Evolutionary conservation across 2,888 invertebrate genomes (phyloP), one percentile per base, ranked within the genome.

Genomic region (Subacronicta megacephala): DNA sequence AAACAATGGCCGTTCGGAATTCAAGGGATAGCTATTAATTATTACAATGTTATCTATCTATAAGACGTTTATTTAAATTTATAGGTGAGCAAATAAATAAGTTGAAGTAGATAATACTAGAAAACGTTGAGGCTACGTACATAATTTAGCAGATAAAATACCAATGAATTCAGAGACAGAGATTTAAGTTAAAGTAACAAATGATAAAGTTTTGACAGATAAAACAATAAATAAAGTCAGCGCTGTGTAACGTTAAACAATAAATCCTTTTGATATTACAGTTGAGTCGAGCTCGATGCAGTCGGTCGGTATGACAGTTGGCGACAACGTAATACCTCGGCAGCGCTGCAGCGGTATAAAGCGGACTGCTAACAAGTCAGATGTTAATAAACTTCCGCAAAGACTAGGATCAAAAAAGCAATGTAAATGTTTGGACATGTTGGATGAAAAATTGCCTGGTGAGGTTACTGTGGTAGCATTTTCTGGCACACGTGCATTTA

Each of bases 261-360:
- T 78, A 84, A 82, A 77, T 80, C 75, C 76, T 71, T 67, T 69
- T 67, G 72, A 75, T 77, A 77, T 69, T 78, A 77, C 72, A 58
- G 64, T 74, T 58, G 57, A 67, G 57, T 53, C 56, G 47, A 35
- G 52, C 49, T 43, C 65, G 61, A 68, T 69, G 78, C 69, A 72
- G 56, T 60, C 46, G 35, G 55, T 17, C 37, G 45, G 50, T 51
- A 64, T 65, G 77, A 69, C 77, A 75, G 75, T 55, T 47, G 40
- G 62, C 65, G 72, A 77, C 78, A 69, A 52, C 61, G 55, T 69
- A 77, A 74, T 76, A 65, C 67, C 58, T 54, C 44, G 50, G 36
- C 45, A 60, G 71, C 29, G 45, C 64, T 46, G 64, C 55, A 63
- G 41, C 53, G 54, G 45, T 53, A 59, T 57, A 56, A 62, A 64